Conservation (phyloP, 2,888 invertebrate genomes). For the Drosophila fungiperda region DNA sequence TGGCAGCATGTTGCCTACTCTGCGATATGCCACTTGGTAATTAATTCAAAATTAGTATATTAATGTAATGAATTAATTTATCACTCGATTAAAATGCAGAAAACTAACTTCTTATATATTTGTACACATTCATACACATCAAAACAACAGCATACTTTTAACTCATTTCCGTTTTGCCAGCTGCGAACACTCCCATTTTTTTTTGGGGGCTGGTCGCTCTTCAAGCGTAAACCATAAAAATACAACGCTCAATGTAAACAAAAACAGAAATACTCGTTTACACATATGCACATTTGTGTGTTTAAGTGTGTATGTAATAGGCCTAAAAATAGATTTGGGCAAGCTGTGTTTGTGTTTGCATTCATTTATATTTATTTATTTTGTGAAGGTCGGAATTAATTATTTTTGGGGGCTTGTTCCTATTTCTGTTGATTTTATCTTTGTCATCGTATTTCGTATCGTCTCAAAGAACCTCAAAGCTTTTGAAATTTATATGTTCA, state of each 20-base stretch:
- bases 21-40: slow-evolving; percentile 96
- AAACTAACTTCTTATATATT: background rate
- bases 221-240: slow-evolving; percentile 14
- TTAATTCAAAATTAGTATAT: slow-evolving; percentile 85
- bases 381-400: slow-evolving; percentile 45
- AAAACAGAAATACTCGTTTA: slow-evolving; percentile 3
- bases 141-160: background rate
- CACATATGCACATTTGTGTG: background rate
- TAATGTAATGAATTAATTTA: background rate
- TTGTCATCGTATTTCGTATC: background rate
- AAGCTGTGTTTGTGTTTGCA: background rate
- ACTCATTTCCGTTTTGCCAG: slow-evolving; percentile 16
- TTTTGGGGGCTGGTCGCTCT: slow-evolving; percentile 54
- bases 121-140: background rate
- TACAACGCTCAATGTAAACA: slow-evolving; percentile 33
- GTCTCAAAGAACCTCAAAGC: background rate
- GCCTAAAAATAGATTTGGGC: slow-evolving; percentile 42
- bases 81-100: background rate
- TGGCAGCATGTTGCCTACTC: slow-evolving; percentile 94
- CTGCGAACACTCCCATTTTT: slow-evolving; percentile 46
- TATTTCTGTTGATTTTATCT: slow-evolving; percentile 5
- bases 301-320: slow-evolving; percentile 3
- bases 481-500: background rate
- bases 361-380: slow-evolving; percentile 1
- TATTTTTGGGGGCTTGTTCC: slow-evolving; percentile 38